These are phyloP conservation scores for Alligator mississippiensis DNA, from an alignment of 2,113 vertebrate species.

Conservation along the genomic window DNA sequence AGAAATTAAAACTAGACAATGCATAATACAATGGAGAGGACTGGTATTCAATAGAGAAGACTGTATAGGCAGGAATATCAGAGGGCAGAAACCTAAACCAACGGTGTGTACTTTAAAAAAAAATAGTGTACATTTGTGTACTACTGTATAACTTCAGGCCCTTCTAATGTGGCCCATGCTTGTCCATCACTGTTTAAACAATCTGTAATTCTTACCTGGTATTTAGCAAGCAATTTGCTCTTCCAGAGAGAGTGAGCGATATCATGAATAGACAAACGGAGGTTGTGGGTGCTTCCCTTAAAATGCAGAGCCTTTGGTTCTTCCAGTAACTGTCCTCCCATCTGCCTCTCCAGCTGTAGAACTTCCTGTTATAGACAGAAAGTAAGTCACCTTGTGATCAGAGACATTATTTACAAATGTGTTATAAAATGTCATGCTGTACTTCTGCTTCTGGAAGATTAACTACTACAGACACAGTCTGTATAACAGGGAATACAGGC, in stretches of 20 bases:
- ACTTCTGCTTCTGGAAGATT: fast-evolving
- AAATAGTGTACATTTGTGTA: neutral
- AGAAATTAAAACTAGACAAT: neutral
- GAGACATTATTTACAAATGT: neutral
- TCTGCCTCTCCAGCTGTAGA: slow-evolving; percentile 92
- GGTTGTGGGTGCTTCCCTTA: slow-evolving; percentile 95
- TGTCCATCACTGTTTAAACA: neutral
- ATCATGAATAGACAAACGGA: slow-evolving; percentile 93
- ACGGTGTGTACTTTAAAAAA: neutral
- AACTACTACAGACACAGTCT: neutral
- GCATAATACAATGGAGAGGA: neutral
- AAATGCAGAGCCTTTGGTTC: slow-evolving; percentile 95
- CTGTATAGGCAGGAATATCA: neutral
- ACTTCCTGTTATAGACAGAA: slow-evolving; percentile 84
- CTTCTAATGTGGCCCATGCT: neutral
- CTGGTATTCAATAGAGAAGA: neutral
- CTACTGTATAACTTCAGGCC: too few relatives aligned
- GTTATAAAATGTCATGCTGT: neutral
- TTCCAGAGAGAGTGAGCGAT: slow-evolving; percentile 93
- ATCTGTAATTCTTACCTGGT: slow-evolving; percentile 85
- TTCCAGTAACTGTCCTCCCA: slow-evolving; percentile 94
- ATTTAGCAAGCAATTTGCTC: slow-evolving; percentile 94
- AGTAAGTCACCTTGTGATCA: neutral
- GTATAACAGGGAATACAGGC: neutral
- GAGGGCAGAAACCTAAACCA: neutral